Conservation (phyloP, 2,113 vertebrate species). For the Zosterops lateralis region DNA sequence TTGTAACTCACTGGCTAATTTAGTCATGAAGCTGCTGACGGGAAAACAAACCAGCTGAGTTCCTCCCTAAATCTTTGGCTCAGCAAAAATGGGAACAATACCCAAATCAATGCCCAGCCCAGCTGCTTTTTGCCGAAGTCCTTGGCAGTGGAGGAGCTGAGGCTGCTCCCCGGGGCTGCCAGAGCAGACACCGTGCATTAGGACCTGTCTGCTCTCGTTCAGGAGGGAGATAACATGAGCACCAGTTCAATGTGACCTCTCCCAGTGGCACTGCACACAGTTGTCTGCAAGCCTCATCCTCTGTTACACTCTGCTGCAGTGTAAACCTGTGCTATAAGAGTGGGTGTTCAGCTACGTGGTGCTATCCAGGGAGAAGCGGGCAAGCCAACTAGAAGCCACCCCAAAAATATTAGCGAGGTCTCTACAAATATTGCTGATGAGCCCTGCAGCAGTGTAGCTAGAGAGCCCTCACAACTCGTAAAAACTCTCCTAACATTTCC, state of each 20-base stretch:
- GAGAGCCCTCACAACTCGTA: background rate
- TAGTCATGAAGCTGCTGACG: background rate
- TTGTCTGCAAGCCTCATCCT: background rate
- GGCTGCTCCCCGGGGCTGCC: background rate
- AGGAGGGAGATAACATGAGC: background rate
- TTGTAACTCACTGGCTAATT: background rate
- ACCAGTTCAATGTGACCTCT: background rate
- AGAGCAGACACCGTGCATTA: background rate
- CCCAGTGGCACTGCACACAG: background rate
- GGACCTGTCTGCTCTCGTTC: background rate
- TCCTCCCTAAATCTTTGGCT: background rate
- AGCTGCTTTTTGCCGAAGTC: background rate
- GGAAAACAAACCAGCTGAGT: background rate
- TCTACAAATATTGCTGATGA: background rate
- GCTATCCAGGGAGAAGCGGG: background rate
- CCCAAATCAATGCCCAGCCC: background rate
- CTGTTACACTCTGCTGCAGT: background rate
- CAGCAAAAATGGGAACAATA: background rate
- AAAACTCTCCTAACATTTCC: background rate
- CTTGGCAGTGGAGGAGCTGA: background rate
- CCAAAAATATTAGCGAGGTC: background rate
- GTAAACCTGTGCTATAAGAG: background rate
- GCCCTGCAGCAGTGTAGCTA: background rate
- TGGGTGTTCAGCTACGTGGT: rapidly evolving
- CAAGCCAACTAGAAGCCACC: background rate